These are phyloP conservation scores for Rousettus madagascariensis DNA, from an alignment of 2,797 vertebrate genomes.

Conservation along the genomic window DNA sequence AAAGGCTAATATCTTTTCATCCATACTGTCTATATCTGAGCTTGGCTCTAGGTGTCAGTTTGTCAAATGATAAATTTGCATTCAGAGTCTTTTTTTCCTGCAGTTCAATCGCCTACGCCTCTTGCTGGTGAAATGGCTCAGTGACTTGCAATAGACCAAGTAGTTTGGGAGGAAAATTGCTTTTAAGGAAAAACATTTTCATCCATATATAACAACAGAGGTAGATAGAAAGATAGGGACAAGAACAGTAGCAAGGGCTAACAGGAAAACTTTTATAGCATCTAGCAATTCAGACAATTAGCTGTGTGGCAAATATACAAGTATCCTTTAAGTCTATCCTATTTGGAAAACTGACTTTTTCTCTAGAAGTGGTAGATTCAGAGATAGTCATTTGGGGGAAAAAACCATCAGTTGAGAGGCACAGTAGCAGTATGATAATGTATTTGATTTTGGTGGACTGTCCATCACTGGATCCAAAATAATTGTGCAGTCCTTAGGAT, in stretches of 20 bases:
- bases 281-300: constrained; percentile 6
- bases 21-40: neutral
- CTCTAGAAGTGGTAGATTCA: neutral
- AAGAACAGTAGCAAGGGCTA: neutral
- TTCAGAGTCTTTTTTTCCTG: neutral
- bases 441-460: neutral
- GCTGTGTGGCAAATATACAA: neutral
- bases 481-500: neutral
- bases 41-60: neutral
- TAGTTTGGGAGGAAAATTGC: neutral
- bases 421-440: neutral
- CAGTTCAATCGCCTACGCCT: neutral
- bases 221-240: neutral
- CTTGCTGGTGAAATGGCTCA: neutral
- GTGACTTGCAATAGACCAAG: neutral
- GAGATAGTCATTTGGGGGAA: neutral
- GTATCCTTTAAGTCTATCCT: constrained; percentile 17
- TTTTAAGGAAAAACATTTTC: constrained; percentile 18
- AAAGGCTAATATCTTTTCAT: neutral
- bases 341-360: neutral
- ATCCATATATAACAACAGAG: neutral
- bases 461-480: neutral
- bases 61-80: neutral
- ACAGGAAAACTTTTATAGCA: neutral
- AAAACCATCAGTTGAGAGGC: neutral